These are phyloP conservation scores for Poeciliopsis turrubarensis DNA, from an alignment of 2,113 vertebrate genomes.

Conservation along the genomic window DNA sequence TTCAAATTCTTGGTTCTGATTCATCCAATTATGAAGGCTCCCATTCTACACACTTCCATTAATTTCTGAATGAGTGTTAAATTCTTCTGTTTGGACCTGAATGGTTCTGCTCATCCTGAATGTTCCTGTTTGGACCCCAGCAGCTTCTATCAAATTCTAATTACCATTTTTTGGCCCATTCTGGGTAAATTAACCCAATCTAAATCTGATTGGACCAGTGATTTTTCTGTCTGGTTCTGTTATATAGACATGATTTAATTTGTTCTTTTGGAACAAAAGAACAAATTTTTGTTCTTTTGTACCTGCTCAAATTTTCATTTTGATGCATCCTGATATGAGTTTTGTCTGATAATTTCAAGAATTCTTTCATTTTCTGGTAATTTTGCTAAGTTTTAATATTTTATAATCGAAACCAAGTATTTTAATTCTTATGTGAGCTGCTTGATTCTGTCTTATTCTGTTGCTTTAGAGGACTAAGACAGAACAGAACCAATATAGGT, in stretches of 20 bases:
- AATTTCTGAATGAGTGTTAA: too few species aligned
- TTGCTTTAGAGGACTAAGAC: neutral
- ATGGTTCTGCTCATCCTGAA: neutral
- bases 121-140: neutral
- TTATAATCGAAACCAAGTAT: neutral
- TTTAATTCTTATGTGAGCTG: neutral
- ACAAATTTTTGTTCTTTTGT: too few species aligned
- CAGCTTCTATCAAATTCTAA: neutral
- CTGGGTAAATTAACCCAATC: neutral
- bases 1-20: too few species aligned
- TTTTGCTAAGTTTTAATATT: too few species aligned
- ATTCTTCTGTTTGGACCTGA: too few species aligned
- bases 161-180: neutral
- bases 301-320: neutral
- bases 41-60: too few species aligned
- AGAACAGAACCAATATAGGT: neutral
- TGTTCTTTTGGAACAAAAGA: too few species aligned
- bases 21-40: too few species aligned
- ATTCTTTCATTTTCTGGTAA: neutral
- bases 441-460: neutral
- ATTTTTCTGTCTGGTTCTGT: neutral
- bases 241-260: neutral
- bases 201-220: neutral
- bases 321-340: neutral
- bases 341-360: neutral